Evolutionary conservation across 2,113 vertebrate genomes (phyloP).

Genomic region (Micromys minutus): DNA sequence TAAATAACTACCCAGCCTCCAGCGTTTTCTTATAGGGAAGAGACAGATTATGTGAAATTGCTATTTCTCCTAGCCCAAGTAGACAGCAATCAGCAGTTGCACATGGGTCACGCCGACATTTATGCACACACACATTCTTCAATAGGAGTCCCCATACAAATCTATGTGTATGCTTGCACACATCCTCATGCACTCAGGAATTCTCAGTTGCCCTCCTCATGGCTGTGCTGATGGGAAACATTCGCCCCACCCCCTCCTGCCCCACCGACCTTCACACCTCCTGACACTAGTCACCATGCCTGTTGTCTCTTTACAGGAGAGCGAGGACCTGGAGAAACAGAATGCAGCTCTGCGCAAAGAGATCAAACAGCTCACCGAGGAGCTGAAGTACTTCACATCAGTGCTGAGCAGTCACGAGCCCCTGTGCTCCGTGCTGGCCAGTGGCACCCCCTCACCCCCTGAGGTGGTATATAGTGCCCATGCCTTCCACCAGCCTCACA

Average conservation of each 20-base stretch:
- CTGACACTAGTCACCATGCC: not conserved
- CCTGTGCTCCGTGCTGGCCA: slow-evolving; percentile 89
- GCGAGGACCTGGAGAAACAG: slow-evolving; percentile 95
- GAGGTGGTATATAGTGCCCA: slow-evolving; percentile 90
- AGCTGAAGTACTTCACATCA: slow-evolving; percentile 93
- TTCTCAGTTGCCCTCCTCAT: not conserved
- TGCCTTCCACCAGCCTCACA: slow-evolving; percentile 91
- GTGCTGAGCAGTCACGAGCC: slow-evolving; percentile 95
- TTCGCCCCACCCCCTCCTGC: not conserved
- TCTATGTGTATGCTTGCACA: too few species aligned
- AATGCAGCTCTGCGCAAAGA: slow-evolving; percentile 95
- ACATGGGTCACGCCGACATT: not conserved
- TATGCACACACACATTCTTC: not conserved
- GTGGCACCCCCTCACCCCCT: slow-evolving; percentile 83
- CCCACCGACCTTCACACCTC: not conserved
- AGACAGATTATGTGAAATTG: not conserved
- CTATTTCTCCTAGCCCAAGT: not conserved
- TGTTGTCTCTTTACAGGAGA: slow-evolving; percentile 88
- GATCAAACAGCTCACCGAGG: slow-evolving; percentile 95
- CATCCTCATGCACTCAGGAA: not conserved
- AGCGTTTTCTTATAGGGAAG: not conserved
- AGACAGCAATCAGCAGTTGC: not conserved
- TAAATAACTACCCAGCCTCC: not conserved
- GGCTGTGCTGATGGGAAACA: not conserved
- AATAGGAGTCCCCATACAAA: too few species aligned